Conservation (phyloP, 2,113 vertebrate genomes). For the Pelusios castaneus region DNA sequence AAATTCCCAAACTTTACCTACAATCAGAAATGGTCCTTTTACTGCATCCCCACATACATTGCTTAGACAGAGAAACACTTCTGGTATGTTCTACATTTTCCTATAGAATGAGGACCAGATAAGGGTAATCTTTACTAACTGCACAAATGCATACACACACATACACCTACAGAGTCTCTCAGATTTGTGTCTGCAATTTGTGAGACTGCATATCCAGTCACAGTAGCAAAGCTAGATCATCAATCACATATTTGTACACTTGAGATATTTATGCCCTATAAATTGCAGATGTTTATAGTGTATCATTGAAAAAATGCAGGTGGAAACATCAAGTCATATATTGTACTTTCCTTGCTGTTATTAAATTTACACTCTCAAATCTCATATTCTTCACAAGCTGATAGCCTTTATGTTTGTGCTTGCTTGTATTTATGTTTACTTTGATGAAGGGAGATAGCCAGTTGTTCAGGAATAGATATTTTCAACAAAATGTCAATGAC, state of each 20-base stretch:
- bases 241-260: neutral
- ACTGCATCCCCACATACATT: neutral
- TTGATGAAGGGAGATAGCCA: neutral
- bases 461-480: neutral
- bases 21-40: neutral
- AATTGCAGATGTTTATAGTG: slow-evolving; percentile 11
- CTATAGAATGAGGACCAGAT: neutral
- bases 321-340: neutral
- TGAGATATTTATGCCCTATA: slow-evolving; percentile 5
- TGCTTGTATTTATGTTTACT: neutral
- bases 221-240: neutral
- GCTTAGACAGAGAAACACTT: neutral
- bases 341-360: slow-evolving; percentile 23
- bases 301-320: neutral
- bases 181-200: neutral
- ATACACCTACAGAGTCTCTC: neutral
- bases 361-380: slow-evolving; percentile 24
- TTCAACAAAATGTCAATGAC: neutral
- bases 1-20: neutral
- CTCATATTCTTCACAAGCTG: neutral
- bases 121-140: neutral
- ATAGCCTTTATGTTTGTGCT: neutral
- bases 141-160: rapidly evolving
- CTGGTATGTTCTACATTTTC: neutral
- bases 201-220: neutral